Base-by-base conservation (phyloP, 2,888 invertebrate species). In the Microchrysa polita region DNA sequence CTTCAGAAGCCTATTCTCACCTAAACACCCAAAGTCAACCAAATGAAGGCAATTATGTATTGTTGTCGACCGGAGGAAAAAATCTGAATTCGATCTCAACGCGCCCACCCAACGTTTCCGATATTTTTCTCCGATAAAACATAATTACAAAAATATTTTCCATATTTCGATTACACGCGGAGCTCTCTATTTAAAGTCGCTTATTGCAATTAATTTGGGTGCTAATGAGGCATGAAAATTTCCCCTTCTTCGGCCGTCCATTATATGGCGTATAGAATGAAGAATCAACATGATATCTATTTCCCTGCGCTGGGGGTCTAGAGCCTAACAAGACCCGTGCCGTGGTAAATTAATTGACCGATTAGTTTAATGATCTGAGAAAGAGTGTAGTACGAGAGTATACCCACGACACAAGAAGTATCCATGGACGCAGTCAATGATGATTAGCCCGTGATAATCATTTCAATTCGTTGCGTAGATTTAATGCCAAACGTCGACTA, bases 321-420 rank as follows among this genome's bases (percentile, higher is more conserved):
- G 48, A 16, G 23, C 27, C 27, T 22, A 34, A 16, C 20, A 18
- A 65, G 44, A 1, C 65, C 34, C 34, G 48, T n/a, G 69, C 40
- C 48, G 69, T 55, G 40, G 55, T 57, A 23, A 69, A 55, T 69
- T 69, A 69, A 69, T 69, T 57, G 69, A 40, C 69, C 69, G 69
- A 69, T 69, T 69, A 69, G 55, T 34, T 69, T 57, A 69, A 69
- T 69, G 69, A 69, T 34, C 57, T 69, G 69, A 23, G 22, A 69
- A 48, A 57, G 69, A 69, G 27, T n/a, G 18, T 34, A 16, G n/a
- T n/a, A n/a, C n/a, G n/a, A n/a, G n/a, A n/a, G n/a, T n/a, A n/a
- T n/a, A n/a, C n/a, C 9, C 20, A 9, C 18, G 69, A 57, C 40
- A 18, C 16, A 7, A 59, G 27, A 52, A 18, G 44, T n/a, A n/a